Base-by-base conservation (phyloP, 1,140 invertebrate genomes). In the Elymnias hypermnestra region DNA sequence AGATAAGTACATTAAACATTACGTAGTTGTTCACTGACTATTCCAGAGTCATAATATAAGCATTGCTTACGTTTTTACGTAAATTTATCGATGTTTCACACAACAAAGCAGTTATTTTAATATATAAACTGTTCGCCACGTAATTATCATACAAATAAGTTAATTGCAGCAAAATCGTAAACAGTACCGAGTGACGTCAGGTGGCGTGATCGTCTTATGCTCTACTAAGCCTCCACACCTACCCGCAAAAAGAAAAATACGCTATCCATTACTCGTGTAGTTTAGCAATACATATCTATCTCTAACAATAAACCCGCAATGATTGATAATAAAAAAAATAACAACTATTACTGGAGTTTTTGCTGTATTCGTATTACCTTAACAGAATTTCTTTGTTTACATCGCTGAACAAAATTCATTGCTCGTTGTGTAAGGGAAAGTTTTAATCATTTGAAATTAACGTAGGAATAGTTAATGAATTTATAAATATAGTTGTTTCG, bases 131-230 rank as follows among this genome's bases (percentile, higher is more conserved):
- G n/a, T n/a, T n/a, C n/a, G 19, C 5, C 40, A 12, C 14, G 28
- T 31, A 26, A 9, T 49, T 5, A 44, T 21, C 29, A 18, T 36
- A 22, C 29, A 26, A 40, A 41, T 13, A 49, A 21, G 25, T 41
- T 35, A 21, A 36, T 36, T 36, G 33, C 33, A 10, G 17, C 33
- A 36, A 36, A 14, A 15, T 21, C 9, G 12, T 36, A 36, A 36
- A 36, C 10, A 21, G 7, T 15, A 41, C n/a, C 18, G 31, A 41
- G 14, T 49, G 46, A 49, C 46, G 46, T 23, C 29, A 36, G 10
- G 31, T 49, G 46, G 46, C 46, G 46, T 49, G 46, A 49, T 48
- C 37, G 2, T 15, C 28, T 26, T 21, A 35, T 26, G 22, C 33
- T 40, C 26, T 18, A 41, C 18, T 23, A 12, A 42, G 36, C 28